Evolutionary conservation across 2,113 vertebrate genomes (phyloP).

Genomic region (Atlantisia rogersi): DNA sequence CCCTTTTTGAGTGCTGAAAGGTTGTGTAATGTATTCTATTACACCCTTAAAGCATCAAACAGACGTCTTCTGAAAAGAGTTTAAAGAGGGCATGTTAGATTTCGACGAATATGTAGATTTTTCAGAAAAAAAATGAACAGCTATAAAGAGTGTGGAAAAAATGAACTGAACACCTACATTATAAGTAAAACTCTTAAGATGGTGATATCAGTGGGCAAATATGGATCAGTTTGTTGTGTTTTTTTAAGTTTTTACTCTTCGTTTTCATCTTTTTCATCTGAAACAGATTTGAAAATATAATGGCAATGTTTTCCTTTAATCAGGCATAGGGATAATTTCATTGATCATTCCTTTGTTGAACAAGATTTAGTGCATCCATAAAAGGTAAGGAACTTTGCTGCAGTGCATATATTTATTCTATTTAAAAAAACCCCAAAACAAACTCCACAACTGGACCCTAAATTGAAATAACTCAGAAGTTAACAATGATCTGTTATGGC

Average conservation of each 20-base stretch:
- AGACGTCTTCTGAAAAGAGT: neutral
- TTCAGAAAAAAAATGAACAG: neutral
- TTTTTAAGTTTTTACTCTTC: neutral
- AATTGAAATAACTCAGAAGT: neutral
- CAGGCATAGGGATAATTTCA: neutral
- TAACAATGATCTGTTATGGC: neutral
- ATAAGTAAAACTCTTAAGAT: neutral
- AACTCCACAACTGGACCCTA: rapidly evolving
- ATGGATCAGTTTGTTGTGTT: neutral
- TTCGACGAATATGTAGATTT: neutral
- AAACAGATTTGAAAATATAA: neutral
- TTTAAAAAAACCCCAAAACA: neutral
- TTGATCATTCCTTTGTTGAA: neutral
- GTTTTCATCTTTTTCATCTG: neutral
- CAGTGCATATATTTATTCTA: neutral
- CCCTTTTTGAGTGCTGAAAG: neutral
- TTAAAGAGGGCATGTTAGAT: neutral
- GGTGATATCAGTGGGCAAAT: neutral
- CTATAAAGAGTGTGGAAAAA: neutral
- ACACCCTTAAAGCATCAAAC: neutral
- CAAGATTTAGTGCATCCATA: neutral
- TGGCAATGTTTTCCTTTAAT: neutral
- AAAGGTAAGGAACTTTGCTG: neutral
- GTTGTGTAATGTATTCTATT: neutral
- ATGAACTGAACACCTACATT: neutral